Evolutionary conservation across 2,797 vertebrate genomes (phyloP).

Genomic region (Malacoctenus gilli): DNA sequence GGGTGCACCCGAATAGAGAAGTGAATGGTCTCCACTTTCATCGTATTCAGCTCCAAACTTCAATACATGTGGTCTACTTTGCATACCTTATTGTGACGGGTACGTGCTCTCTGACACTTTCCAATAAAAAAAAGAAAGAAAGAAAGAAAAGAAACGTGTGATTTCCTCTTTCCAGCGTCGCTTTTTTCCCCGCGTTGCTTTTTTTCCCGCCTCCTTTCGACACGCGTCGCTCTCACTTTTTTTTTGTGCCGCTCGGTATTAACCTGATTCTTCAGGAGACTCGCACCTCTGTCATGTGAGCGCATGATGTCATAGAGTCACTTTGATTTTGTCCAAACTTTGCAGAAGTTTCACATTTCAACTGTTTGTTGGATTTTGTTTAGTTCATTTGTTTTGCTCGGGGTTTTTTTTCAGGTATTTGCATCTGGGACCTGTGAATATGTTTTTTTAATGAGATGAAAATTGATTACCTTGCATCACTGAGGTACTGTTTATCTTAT

Average conservation of each 20-base stretch:
- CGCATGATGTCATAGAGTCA: too few relatives aligned
- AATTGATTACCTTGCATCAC: too few relatives aligned
- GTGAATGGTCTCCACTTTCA: conserved; percentile 35
- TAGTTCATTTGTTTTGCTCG: too few relatives aligned
- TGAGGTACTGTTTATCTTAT: too few relatives aligned
- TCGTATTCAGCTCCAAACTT: conserved; percentile 57
- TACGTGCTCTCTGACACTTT: conserved; percentile 58
- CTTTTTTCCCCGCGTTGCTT: conserved; percentile 32
- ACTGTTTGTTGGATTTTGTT: too few relatives aligned
- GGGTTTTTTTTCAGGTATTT: too few relatives aligned
- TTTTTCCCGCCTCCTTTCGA: conserved; percentile 22
- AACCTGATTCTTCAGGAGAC: conserved; percentile 11
- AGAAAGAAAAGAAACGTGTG: conserved; percentile 47
- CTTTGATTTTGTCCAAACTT: too few relatives aligned
- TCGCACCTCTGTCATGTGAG: conserved; percentile 21
- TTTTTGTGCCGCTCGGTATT: too few relatives aligned
- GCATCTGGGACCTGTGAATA: too few relatives aligned
- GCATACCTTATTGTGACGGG: conserved; percentile 65
- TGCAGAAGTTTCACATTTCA: too few relatives aligned
- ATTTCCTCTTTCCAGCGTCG: conserved; percentile 43
- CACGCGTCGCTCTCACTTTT: conserved; percentile 9
- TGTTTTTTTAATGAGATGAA: too few relatives aligned
- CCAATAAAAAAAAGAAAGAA: conserved; percentile 71
- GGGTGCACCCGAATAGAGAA: conserved; percentile 9
- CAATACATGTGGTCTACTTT: conserved; percentile 61